These are phyloP conservation scores for Serripes groenlandicus DNA, from an alignment of 2,888 invertebrate genomes.

Conservation along the genomic window DNA sequence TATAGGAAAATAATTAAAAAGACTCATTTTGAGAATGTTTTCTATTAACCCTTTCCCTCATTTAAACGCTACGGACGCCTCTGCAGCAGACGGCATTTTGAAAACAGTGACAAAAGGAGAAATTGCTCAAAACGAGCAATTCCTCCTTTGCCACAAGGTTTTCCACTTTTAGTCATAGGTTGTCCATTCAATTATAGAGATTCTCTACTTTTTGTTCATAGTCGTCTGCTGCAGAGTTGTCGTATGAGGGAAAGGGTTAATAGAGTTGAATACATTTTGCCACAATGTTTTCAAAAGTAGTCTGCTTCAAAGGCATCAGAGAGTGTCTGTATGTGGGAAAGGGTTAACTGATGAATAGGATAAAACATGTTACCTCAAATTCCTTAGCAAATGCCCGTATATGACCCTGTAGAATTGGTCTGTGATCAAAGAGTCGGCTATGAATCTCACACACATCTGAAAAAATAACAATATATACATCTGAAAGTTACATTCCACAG, in stretches of 20 bases:
- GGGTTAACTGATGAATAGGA: not conserved
- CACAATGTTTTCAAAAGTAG: not conserved
- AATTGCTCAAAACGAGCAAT: not conserved
- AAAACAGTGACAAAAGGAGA: slow-evolving; percentile 2
- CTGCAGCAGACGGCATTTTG: too few species aligned
- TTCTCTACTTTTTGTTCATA: too few species aligned
- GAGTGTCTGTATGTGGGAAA: not conserved
- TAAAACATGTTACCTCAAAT: slow-evolving; percentile 91
- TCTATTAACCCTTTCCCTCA: too few species aligned
- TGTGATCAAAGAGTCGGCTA: slow-evolving; percentile 94
- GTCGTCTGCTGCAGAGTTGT: too few species aligned
- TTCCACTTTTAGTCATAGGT: not conserved
- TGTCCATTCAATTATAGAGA: too few species aligned
- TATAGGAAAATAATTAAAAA: too few species aligned
- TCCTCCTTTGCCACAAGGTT: not conserved
- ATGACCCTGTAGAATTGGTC: slow-evolving; percentile 94
- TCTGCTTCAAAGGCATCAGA: not conserved
- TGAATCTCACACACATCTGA: slow-evolving; percentile 94
- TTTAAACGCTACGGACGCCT: too few species aligned
- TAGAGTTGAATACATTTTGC: not conserved
- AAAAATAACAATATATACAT: too few species aligned
- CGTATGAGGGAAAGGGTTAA: too few species aligned
- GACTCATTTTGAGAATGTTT: too few species aligned
- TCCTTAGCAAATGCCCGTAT: slow-evolving; percentile 93
- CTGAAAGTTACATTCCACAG: too few species aligned